Evolutionary conservation across 2,888 invertebrate species (phyloP).

Genomic region (Axea sp.): DNA sequence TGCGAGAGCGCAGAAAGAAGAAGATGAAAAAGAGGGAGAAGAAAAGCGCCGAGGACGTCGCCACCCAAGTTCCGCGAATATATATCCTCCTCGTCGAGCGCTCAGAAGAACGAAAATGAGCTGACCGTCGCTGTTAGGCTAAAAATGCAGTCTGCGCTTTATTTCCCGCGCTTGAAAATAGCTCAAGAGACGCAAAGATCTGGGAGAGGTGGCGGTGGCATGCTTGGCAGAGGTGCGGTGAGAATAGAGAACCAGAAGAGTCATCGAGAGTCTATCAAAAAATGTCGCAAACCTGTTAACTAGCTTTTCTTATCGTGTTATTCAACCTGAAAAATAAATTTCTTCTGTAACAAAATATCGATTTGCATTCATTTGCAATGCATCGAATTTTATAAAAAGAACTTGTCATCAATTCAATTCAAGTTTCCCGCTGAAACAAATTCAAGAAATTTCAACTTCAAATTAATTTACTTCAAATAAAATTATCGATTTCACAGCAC

Average conservation of each 20-base stretch:
- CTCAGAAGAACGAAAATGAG: slow-evolving; percentile 71
- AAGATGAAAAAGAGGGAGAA: slow-evolving; percentile 41
- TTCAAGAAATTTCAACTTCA: too few relatives aligned
- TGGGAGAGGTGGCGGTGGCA: slow-evolving; percentile 59
- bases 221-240: slow-evolving; percentile 54
- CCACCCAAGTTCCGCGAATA: slow-evolving; percentile 60
- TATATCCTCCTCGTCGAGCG: slow-evolving; percentile 57
- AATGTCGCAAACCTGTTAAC: slow-evolving; percentile 56
- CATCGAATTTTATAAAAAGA: too few relatives aligned
- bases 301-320: slow-evolving; percentile 21
- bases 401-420: too few relatives aligned
- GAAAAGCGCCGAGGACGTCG: slow-evolving; percentile 58
- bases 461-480: too few relatives aligned
- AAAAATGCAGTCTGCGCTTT: slow-evolving; percentile 76
- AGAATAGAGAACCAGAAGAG: slow-evolving; percentile 56
- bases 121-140: slow-evolving; percentile 75
- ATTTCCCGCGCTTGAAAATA: slow-evolving; percentile 76
- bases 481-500: too few relatives aligned
- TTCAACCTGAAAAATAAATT: not conserved
- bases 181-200: slow-evolving; percentile 65
- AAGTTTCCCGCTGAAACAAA: too few relatives aligned
- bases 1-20: slow-evolving; percentile 30
- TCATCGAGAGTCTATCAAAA: slow-evolving; percentile 52
- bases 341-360: not conserved
- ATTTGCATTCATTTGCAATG: too few relatives aligned